Percentiles rank a stretch among this genome's conserved stretches.
Evolutionary conservation across 2,888 invertebrate genomes (phyloP).

Genomic region (Athrips mouffetella): DNA sequence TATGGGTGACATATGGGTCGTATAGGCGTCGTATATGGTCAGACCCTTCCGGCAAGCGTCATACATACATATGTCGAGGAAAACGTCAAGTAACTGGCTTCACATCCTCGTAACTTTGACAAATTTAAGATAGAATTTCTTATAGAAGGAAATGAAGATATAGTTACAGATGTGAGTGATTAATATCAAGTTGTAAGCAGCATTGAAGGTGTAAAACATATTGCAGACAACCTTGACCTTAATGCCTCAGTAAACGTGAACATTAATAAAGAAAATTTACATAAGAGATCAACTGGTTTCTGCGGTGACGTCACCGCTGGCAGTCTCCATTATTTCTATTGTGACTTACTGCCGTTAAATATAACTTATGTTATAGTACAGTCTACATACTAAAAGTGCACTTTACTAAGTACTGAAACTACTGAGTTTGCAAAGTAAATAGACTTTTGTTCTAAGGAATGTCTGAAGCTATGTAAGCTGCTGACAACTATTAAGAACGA

Average conservation of each 20-base stretch:
- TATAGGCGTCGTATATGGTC: constrained; percentile 42
- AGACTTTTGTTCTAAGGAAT: neutral
- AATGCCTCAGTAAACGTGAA: constrained; percentile 34
- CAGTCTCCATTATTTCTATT: constrained; percentile 14
- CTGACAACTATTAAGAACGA: no score
- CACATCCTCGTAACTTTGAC: neutral
- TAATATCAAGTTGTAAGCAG: constrained; percentile 8
- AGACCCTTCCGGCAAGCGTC: constrained; percentile 58
- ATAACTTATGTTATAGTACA: constrained; percentile 1
- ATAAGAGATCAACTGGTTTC: constrained; percentile 30
- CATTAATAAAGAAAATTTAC: constrained; percentile 33
- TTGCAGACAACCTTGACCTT: constrained; percentile 43
- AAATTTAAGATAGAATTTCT: neutral
- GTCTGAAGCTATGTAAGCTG: no score
- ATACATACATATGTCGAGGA: constrained; percentile 30
- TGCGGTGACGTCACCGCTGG: constrained; percentile 13
- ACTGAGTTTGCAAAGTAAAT: neutral
- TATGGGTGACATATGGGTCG: constrained; percentile 43
- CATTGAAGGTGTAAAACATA: constrained; percentile 24
- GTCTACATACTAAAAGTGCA: neutral
- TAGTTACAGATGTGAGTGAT: neutral
- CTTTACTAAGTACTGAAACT: neutral
- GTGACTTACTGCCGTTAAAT: constrained; percentile 6
- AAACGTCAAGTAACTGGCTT: constrained; percentile 18
- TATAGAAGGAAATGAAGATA: neutral